Conservation (phyloP, 2,113 vertebrate genomes). For the Tapirus terrestris region DNA sequence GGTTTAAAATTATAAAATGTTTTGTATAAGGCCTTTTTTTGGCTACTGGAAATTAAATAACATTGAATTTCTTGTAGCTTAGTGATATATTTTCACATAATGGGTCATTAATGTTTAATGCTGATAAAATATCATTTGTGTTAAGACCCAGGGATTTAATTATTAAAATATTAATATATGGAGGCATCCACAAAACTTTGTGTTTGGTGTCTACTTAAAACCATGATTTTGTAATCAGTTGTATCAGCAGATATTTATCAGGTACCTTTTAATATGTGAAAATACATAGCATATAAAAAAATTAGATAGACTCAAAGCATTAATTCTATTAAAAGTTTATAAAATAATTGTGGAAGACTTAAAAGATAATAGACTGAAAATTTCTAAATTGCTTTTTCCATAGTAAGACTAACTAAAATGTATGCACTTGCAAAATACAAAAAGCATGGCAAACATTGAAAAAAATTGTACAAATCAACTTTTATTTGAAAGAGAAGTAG, state of each 20-base stretch:
- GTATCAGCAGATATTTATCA: not conserved
- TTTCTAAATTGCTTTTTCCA: not conserved
- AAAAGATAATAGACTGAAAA: not conserved
- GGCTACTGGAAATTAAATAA: slow-evolving; percentile 23
- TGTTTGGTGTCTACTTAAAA: not conserved
- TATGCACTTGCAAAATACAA: not conserved
- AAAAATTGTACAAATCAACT: not conserved
- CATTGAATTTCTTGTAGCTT: not conserved
- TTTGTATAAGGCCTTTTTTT: slow-evolving; percentile 38
- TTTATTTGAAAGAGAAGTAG: not conserved
- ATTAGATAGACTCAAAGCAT: not conserved
- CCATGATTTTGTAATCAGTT: not conserved
- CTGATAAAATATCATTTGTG: not conserved
- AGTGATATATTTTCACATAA: not conserved
- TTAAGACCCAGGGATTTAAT: not conserved
- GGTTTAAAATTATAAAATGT: slow-evolving; percentile 39
- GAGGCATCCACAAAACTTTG: not conserved
- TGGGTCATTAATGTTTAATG: not conserved
- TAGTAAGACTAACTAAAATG: not conserved
- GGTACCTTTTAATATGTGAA: not conserved
- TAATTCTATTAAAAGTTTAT: not conserved
- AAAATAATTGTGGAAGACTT: not conserved
- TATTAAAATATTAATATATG: not conserved
- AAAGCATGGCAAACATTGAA: not conserved
- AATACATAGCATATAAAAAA: not conserved